Base-by-base conservation (phyloP, 1,140 invertebrate genomes). In the Drosophila yakuba region DNA sequence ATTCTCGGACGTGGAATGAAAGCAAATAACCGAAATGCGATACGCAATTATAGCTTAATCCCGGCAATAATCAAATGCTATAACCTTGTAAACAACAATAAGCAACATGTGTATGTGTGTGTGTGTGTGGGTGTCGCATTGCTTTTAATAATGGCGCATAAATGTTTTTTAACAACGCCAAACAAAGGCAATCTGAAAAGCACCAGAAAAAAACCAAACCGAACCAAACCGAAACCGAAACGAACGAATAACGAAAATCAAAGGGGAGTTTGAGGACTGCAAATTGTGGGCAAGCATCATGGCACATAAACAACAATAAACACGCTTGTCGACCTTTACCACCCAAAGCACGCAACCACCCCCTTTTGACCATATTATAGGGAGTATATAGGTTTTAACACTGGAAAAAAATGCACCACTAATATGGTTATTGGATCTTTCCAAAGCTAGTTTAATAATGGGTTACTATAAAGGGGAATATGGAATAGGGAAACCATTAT, bases 11-110 rank as follows among this genome's bases (percentile, higher is more conserved):
- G 74, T 55, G 58, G 66, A 78, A 82, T 88, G 79, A 69, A 88
- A 84, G 76, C 71, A 86, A 86, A 86, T 82, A 79, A 67, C 84
- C 67, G 72, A 84, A 88, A 89, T 83, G 67, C 60, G 80, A 88
- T 88, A 89, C 84, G 73, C 83, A 88, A 88, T 88, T 88, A 88
- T 88, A 80, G 80, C 84, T 78, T 88, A 89, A 88, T 88, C 83
- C 83, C 41, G 73, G 60, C 73, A 78, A 88, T 89, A 88, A 89
- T 82, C 84, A 83, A 84, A 74, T 68, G 68, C 67, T 62, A 80
- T 80, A 88, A 79, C 83, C 78, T 81, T 63, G 45, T 64, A 58
- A 68, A 71, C 58, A 55, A 35, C 57, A 63, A 67, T 39, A 61
- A 79, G 74, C 80, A 82, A 71, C 69, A 69, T 68, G 72, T 68